Conservation (phyloP, 2,888 invertebrate species). For the Cosmorhoe ocellata region DNA sequence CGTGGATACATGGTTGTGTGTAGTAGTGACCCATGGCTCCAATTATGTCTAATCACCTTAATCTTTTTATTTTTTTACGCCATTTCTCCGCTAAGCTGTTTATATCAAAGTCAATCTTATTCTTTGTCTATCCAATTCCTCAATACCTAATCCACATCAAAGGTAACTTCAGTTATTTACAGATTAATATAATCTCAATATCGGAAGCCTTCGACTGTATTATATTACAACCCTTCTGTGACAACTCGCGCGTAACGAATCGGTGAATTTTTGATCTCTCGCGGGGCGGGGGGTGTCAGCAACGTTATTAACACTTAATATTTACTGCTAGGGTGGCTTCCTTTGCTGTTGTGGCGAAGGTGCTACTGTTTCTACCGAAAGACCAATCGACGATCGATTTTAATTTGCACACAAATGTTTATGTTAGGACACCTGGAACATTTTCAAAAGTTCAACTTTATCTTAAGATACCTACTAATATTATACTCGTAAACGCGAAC, state of each 20-base stretch:
- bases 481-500: too few relatives aligned
- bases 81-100: conserved; percentile 6
- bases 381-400: neutral
- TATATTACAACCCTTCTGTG: conserved; percentile 52
- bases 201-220: conserved; percentile 30
- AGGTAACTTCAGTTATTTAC: conserved; percentile 22
- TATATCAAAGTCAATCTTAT: conserved; percentile 23
- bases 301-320: conserved; percentile 75
- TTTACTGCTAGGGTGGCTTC: conserved; percentile 54
- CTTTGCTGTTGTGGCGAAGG: conserved; percentile 11
- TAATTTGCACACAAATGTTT: neutral
- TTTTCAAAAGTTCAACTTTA: too few relatives aligned
- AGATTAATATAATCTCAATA: conserved; percentile 37
- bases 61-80: too few relatives aligned
- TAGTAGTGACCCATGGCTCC: too few relatives aligned
- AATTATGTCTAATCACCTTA: too few relatives aligned
- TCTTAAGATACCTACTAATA: too few relatives aligned
- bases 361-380: conserved; percentile 5
- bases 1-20: too few relatives aligned
- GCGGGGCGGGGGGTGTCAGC: conserved; percentile 51
- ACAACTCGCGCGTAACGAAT: conserved; percentile 62
- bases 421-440: too few relatives aligned
- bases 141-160: conserved; percentile 36
- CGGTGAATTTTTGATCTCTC: conserved; percentile 74
- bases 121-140: conserved; percentile 12